Conservation (phyloP, 2,113 vertebrate species). For the Kryptolebias marmoratus region DNA sequence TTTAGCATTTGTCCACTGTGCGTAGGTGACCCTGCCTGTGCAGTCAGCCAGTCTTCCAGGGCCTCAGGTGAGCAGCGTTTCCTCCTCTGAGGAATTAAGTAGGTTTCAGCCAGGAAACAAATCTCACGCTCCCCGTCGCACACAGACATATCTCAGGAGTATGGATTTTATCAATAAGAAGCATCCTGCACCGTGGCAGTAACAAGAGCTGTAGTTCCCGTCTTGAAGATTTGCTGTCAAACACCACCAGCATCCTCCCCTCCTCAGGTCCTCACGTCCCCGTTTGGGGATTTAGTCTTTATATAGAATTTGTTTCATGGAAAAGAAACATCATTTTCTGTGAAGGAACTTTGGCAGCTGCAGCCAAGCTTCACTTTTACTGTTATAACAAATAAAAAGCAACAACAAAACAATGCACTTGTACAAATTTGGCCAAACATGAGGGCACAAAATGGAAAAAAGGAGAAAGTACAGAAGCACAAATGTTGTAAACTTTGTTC, state of each 20-base stretch:
- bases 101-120: constrained; percentile 76
- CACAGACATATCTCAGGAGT: constrained; percentile 68
- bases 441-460: neutral
- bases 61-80: constrained; percentile 73
- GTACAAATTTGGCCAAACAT: neutral
- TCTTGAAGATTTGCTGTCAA: constrained; percentile 58
- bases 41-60: constrained; percentile 56
- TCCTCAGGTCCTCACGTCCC: constrained; percentile 21
- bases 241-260: constrained; percentile 12
- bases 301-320: constrained; percentile 46
- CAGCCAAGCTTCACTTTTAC: neutral
- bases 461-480: no score
- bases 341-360: constrained; percentile 17
- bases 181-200: constrained; percentile 46
- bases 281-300: constrained; percentile 58
- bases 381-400: no score
- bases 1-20: constrained; percentile 17
- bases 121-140: constrained; percentile 72
- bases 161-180: constrained; percentile 73
- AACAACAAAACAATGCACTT: no score
- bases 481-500: neutral
- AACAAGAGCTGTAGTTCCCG: constrained; percentile 44
- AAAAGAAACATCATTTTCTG: constrained; percentile 51
- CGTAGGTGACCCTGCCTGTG: constrained; percentile 38
- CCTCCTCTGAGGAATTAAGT: constrained; percentile 73